Evolutionary conservation across 35 echinoderm and acorn worm species (phyloP), one percentile per base, ranked within the genome.

Genomic region (Amphiura filiformis): DNA sequence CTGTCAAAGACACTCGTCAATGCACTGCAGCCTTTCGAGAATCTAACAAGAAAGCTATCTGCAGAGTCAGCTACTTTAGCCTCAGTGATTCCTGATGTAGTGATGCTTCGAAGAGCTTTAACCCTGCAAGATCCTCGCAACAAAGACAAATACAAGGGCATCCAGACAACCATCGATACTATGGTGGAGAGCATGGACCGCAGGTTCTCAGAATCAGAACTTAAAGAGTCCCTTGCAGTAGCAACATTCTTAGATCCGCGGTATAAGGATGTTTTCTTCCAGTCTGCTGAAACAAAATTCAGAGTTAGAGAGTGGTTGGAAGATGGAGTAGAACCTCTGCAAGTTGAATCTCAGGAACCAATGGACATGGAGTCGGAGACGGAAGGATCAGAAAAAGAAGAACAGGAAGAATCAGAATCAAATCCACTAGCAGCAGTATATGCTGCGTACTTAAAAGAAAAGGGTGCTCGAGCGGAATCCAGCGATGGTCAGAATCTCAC

Each of bases 191-290:
- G 35, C 33, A 32, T 85, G 49, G 28, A 0, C 33, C 20, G 36
- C 5, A 70, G 56, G 17, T 85, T 36, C 34, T 30, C 35, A 18
- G 13, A 85, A 13, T 35, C 39, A 34, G 40, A 32, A 17, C 38
- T 36, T 14, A 61, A 64, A 40, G 34, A 83, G 31, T 49, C 23
- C 31, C 83, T 85, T 1, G 47, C 34, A 13, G 13, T 85, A 23
- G 56, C 31, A 56, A 85, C 49, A 31, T 85, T 85, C 35, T 32
- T 85, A 22, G 83, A 85, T 34, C 83, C 83, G 17, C 83, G 83
- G 28, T 70, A 65, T 32, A 85, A 85, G 37, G 32, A 31, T 37
- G 9, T 85, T 22, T 61, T 61, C 44, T 61, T 65, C 35, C 13
- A 20, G n/a, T n/a, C 17, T n/a, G 34, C 35, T 1, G 83, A 70